phyloP scores from a whole-genome alignment of 1,140 invertebrate species.

The Aphidius ervi region DNA sequence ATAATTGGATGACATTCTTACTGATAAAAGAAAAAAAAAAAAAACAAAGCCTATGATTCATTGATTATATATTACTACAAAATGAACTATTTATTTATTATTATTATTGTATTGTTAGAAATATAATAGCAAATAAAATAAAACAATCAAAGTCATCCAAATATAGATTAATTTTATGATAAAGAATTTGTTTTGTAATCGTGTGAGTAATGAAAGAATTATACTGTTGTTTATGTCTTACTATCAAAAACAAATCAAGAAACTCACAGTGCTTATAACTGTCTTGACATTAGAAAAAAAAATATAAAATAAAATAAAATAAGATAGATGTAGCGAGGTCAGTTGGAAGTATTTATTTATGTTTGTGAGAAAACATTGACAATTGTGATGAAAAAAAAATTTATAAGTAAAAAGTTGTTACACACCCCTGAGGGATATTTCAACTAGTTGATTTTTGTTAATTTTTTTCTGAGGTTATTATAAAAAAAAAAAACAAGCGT shows the following conservation, averaged over 20 bases:
- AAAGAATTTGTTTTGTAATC: not conserved
- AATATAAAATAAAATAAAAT: no score
- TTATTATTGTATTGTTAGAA: no score
- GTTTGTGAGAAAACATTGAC: conserved; percentile 15
- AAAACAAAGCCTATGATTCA: not conserved
- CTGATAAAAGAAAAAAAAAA: not conserved
- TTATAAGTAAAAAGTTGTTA: not conserved
- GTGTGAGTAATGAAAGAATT: not conserved
- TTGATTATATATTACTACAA: not conserved
- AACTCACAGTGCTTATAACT: not conserved
- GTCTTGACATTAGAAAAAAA: no score
- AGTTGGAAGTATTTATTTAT: not conserved
- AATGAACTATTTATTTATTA: not conserved
- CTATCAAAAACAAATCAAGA: conserved; percentile 8
- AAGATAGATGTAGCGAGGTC: not conserved
- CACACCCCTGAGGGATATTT: not conserved
- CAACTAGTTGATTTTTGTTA: no score
- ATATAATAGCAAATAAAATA: no score
- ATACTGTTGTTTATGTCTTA: conserved; percentile 7
- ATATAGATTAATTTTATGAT: not conserved
- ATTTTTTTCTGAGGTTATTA: not conserved
- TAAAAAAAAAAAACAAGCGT: conserved; percentile 34
- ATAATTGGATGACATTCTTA: not conserved
- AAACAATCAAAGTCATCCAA: no score
- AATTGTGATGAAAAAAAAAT: conserved; percentile 8